A percentile compares a stretch with the other conserved stretches of the same genome.
Conservation (phyloP, 1,140 invertebrate genomes). For the Zaprionus davidi region DNA sequence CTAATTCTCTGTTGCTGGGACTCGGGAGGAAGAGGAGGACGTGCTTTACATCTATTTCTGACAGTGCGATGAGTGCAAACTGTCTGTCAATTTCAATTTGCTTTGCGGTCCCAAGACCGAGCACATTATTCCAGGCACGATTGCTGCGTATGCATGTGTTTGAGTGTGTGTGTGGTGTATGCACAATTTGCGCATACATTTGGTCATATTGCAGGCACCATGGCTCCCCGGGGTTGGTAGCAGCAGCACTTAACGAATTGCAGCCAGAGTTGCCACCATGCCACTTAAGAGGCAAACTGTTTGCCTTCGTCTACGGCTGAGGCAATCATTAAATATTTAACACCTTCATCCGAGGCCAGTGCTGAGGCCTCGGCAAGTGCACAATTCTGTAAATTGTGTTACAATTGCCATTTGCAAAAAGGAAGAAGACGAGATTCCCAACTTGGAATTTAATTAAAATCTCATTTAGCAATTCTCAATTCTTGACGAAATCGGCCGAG, state of each 20-base stretch:
- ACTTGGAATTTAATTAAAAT: not conserved
- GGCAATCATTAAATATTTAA: conserved; percentile 76
- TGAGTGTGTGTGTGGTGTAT: conserved; percentile 27
- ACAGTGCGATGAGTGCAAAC: not conserved
- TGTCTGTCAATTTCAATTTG: conserved; percentile 26
- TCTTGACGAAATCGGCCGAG: not conserved
- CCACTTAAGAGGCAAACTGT: conserved; percentile 12
- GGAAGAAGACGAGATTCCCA: not conserved
- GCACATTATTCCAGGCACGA: conserved; percentile 12
- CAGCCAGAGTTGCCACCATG: conserved; percentile 6
- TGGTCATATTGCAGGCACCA: not conserved
- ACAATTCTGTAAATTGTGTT: conserved; percentile 31
- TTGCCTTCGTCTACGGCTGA: conserved; percentile 46
- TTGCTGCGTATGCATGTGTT: conserved; percentile 8
- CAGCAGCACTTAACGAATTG: conserved; percentile 63
- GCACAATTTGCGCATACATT: conserved; percentile 27
- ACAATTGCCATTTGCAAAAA: not conserved
- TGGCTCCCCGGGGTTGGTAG: conserved; percentile 14
- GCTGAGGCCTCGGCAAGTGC: not conserved
- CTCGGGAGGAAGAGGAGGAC: not conserved
- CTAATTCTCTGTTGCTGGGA: not conserved
- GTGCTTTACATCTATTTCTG: not conserved
- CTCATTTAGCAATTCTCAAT: not conserved
- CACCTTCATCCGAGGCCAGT: conserved; percentile 55
- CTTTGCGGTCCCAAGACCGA: conserved; percentile 9